Evolutionary conservation across 1,140 invertebrate species (phyloP).

Genomic region (Cecropterus lyciades): DNA sequence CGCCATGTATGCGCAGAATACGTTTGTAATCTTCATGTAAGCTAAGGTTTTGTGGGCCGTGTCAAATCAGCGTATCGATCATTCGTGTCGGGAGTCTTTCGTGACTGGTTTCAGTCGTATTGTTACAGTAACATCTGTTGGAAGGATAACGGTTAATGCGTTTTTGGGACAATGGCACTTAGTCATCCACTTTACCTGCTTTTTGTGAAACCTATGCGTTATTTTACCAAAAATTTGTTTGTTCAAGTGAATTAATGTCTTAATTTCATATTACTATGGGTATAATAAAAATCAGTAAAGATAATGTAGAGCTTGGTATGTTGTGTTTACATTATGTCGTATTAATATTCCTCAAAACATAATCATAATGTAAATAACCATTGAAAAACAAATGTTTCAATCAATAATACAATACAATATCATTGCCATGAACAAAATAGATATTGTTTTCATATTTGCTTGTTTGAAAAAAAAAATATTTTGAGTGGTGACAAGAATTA

Average conservation of each 20-base stretch:
- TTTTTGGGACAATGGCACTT: slow-evolving; percentile 78
- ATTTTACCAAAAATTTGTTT: slow-evolving; percentile 22
- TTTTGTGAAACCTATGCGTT: slow-evolving; percentile 55
- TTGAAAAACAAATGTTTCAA: too few relatives aligned
- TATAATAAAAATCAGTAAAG: too few relatives aligned
- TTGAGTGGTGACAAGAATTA: too few relatives aligned
- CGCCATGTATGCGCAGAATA: slow-evolving; percentile 47
- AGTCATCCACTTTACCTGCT: slow-evolving; percentile 72
- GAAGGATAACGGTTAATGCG: slow-evolving; percentile 72
- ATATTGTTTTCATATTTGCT: too few relatives aligned
- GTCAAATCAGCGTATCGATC: slow-evolving; percentile 70
- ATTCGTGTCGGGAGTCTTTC: slow-evolving; percentile 54
- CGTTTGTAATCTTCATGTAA: slow-evolving; percentile 45
- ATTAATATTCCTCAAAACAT: too few relatives aligned
- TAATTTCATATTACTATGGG: slow-evolving; percentile 3
- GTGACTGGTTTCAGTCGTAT: slow-evolving; percentile 61
- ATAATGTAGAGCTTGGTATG: too few relatives aligned
- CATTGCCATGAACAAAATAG: too few relatives aligned
- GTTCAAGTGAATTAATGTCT: neutral
- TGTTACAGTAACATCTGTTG: slow-evolving; percentile 63
- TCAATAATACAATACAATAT: too few relatives aligned
- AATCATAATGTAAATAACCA: too few relatives aligned
- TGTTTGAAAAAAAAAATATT: too few relatives aligned
- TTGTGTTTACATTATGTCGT: too few relatives aligned
- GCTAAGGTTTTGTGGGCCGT: slow-evolving; percentile 52